phyloP scores from a whole-genome alignment of 1,140 invertebrate species.

The Doryteuthis pealeii region DNA sequence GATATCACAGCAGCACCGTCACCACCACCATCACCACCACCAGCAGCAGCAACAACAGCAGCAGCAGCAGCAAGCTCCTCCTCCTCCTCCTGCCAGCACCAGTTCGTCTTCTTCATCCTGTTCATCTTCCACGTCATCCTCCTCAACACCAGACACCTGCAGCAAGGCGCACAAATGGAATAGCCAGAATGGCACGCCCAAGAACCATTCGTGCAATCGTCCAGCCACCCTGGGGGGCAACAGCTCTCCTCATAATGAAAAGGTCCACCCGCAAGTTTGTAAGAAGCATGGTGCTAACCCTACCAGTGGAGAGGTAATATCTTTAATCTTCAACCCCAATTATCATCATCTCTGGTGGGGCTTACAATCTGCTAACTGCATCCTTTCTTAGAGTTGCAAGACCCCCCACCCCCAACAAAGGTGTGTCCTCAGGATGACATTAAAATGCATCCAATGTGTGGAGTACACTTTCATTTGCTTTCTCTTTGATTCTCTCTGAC shows the following conservation, averaged over 20 bases:
- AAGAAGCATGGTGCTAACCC: conserved; percentile 30
- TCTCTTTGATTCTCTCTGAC: background rate
- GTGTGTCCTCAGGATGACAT: too few relatives aligned
- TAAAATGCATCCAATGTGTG: too few relatives aligned
- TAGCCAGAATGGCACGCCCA: conserved; percentile 14
- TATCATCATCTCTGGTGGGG: too few relatives aligned
- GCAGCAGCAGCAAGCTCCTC: conserved; percentile 23
- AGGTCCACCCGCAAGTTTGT: conserved; percentile 33
- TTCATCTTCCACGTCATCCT: conserved; percentile 21
- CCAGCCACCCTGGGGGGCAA: conserved; percentile 50
- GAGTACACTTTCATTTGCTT: background rate
- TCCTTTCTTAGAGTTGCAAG: too few relatives aligned
- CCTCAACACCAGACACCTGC: conserved; percentile 8
- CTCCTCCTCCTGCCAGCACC: conserved; percentile 20
- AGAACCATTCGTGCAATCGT: conserved; percentile 38
- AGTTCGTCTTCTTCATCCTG: conserved; percentile 15
- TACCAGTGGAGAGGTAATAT: conserved; percentile 22
- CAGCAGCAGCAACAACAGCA: conserved; percentile 37
- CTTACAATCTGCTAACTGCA: too few relatives aligned
- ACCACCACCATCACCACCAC: conserved; percentile 32
- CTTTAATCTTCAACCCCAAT: background rate
- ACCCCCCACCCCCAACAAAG: too few relatives aligned
- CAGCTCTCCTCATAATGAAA: conserved; percentile 25
- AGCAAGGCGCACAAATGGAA: conserved; percentile 18
- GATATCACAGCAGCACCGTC: conserved; percentile 37